These are phyloP conservation scores for Drosophila picticornis DNA, from an alignment of 2,888 invertebrate species.

Conservation along the genomic window DNA sequence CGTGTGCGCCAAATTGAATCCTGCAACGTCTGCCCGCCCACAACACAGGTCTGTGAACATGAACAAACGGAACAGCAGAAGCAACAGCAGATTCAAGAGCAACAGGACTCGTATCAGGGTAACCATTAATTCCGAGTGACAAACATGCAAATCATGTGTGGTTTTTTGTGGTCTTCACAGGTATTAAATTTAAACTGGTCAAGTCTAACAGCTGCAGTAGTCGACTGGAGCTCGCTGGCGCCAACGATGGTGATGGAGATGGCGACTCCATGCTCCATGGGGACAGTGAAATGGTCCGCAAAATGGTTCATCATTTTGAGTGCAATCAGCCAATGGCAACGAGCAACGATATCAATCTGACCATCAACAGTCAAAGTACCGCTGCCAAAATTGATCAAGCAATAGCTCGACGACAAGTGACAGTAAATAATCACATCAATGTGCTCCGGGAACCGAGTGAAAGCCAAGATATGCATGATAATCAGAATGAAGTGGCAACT, in stretches of 20 bases:
- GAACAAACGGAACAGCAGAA: conserved; percentile 23
- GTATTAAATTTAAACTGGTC: conserved; percentile 92
- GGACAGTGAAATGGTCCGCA: conserved; percentile 83
- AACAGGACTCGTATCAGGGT: conserved; percentile 72
- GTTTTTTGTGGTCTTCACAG: conserved; percentile 72
- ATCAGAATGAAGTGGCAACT: conserved; percentile 21
- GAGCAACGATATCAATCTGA: conserved; percentile 67
- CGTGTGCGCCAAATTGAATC: conserved; percentile 80
- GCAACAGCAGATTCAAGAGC: conserved; percentile 37
- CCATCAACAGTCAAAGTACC: conserved; percentile 85
- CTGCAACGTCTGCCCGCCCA: conserved; percentile 84
- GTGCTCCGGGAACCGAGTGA: conserved; percentile 51
- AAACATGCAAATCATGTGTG: conserved; percentile 1
- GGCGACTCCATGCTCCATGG: conserved; percentile 41
- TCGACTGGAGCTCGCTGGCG: conserved; percentile 91
- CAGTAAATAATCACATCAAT: conserved; percentile 85
- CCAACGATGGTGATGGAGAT: conserved; percentile 72
- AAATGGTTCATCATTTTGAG: conserved; percentile 85
- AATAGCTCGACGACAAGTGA: conserved; percentile 69
- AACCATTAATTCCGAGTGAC: conserved; percentile 11
- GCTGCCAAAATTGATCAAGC: conserved; percentile 57
- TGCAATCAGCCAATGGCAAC: conserved; percentile 56
- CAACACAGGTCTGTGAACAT: conserved; percentile 59
- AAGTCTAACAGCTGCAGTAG: conserved; percentile 95
- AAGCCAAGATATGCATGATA: conserved; percentile 29